Conservation (phyloP, 2,113 vertebrate genomes). For the Athene noctua region DNA sequence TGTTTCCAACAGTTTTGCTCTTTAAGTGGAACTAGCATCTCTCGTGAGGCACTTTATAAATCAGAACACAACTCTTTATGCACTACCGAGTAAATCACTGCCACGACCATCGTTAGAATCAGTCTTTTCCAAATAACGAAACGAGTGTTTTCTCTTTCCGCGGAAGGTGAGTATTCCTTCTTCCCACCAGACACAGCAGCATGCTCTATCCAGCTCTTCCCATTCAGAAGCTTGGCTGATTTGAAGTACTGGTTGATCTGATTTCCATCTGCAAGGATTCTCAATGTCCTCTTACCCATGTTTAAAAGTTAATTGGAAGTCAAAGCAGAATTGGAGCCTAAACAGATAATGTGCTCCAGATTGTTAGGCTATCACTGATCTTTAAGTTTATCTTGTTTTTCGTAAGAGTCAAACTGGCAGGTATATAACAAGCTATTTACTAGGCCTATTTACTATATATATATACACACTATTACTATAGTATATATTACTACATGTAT, state of each 20-base stretch:
- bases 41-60: background rate
- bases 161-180: background rate
- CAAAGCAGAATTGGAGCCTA: background rate
- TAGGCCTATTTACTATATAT: background rate
- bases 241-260: background rate
- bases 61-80: background rate
- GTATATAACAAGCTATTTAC: background rate
- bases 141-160: background rate
- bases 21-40: background rate
- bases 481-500: background rate
- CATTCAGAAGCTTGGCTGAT: background rate
- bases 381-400: background rate
- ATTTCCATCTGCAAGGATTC: background rate
- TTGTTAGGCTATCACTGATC: background rate
- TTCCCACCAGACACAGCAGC: background rate
- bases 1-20: background rate
- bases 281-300: background rate
- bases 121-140: background rate
- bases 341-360: background rate
- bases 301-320: background rate
- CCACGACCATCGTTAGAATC: background rate
- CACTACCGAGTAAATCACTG: background rate
- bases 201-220: background rate
- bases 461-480: background rate
- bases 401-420: background rate